Conservation (phyloP, 2,797 vertebrate species). For the Poecilia velifera region DNA sequence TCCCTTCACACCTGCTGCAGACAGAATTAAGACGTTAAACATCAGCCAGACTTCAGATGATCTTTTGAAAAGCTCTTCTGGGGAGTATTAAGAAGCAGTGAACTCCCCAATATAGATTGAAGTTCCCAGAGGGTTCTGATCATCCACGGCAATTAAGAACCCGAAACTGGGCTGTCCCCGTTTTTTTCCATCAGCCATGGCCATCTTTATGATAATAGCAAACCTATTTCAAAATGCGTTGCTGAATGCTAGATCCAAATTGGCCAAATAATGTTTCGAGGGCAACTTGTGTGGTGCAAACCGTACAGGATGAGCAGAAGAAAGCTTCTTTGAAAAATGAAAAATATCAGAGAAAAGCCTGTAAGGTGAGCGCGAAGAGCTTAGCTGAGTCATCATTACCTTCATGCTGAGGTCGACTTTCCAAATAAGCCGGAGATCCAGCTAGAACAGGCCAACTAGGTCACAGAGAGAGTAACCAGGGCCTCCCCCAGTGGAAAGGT, state of each 20-base stretch:
- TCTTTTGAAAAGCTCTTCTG: background rate
- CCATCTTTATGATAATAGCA: background rate
- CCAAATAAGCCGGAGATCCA: background rate
- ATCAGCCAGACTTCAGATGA: background rate
- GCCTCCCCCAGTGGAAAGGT: background rate
- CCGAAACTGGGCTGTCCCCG: background rate
- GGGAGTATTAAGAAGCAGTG: background rate
- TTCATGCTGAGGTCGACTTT: background rate
- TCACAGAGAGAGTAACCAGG: background rate
- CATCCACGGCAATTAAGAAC: background rate
- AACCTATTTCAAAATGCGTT: background rate
- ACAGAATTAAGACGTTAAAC: background rate
- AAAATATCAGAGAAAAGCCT: background rate
- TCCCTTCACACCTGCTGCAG: background rate
- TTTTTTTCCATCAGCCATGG: background rate
- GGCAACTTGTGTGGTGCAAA: background rate
- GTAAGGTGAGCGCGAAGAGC: background rate
- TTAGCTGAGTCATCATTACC: background rate
- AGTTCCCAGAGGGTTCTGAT: background rate
- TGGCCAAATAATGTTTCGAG: background rate
- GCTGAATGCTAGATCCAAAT: background rate
- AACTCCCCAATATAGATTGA: background rate
- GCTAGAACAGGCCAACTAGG: background rate
- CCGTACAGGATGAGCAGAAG: background rate
- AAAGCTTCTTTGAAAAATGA: background rate